Evolutionary conservation across 2,888 invertebrate genomes (phyloP).

Genomic region (Heliconius sara): DNA sequence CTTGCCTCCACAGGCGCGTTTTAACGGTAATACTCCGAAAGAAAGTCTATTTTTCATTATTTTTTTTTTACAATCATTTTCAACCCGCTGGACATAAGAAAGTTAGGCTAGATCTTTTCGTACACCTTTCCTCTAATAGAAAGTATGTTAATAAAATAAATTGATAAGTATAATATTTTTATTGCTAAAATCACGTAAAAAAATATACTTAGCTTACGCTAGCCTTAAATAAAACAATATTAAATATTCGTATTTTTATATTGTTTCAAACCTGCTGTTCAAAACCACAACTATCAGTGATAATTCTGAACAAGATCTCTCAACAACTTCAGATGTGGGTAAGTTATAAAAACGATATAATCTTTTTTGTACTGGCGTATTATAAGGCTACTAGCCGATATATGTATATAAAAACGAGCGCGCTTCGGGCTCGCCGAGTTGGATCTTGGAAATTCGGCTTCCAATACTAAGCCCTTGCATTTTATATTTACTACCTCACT

Average conservation of each 20-base stretch:
- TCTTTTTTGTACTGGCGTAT: too few relatives aligned
- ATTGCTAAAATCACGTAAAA: background rate
- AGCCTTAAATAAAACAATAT: background rate
- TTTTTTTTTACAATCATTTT: background rate
- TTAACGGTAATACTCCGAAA: background rate
- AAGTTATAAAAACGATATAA: constrained; percentile 10
- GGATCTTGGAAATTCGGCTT: too few relatives aligned
- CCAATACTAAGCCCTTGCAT: too few relatives aligned
- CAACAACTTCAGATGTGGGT: constrained; percentile 34
- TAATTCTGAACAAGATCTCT: constrained; percentile 31
- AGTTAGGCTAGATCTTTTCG: too few relatives aligned
- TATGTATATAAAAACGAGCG: too few relatives aligned
- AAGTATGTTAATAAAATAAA: too few relatives aligned
- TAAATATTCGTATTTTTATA: constrained; percentile 14
- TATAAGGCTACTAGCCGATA: too few relatives aligned
- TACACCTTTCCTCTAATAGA: too few relatives aligned
- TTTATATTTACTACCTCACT: too few relatives aligned
- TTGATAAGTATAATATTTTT: too few relatives aligned
- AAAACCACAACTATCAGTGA: constrained; percentile 28
- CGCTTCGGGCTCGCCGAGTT: too few relatives aligned
- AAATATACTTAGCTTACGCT: background rate
- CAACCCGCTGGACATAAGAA: background rate
- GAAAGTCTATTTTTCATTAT: background rate
- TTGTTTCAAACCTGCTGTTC: background rate
- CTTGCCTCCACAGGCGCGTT: constrained; percentile 11